Percentiles rank a stretch among this genome's conserved stretches.
Conservation (phyloP, 2,888 invertebrate genomes). For the Pseudeuparius sepicola region DNA sequence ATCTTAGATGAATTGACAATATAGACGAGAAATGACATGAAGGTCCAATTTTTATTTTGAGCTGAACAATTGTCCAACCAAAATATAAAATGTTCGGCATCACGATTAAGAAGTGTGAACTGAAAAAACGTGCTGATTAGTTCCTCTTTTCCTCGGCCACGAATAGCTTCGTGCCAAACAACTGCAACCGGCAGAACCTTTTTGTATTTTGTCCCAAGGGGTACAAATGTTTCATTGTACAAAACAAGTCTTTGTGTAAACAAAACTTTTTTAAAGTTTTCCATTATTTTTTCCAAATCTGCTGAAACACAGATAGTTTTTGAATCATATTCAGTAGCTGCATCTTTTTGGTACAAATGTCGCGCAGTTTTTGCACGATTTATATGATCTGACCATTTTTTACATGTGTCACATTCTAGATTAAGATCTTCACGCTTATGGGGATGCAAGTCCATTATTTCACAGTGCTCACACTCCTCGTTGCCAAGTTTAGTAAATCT, state of each 20-base stretch:
- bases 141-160: too few species aligned
- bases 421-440: constrained; percentile 13
- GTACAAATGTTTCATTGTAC: too few species aligned
- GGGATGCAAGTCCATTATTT: constrained; percentile 13
- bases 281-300: constrained; percentile 16
- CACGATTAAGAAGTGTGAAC: constrained; percentile 11
- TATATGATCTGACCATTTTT: constrained; percentile 13
- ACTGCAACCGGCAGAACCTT: too few species aligned
- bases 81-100: constrained; percentile 16
- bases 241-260: constrained; percentile 13
- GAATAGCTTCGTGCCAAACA: too few species aligned
- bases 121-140: too few species aligned
- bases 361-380: constrained; percentile 13
- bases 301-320: constrained; percentile 14
- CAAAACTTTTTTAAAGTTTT: constrained; percentile 13
- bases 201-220: too few species aligned
- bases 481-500: constrained; percentile 13
- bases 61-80: constrained; percentile 20
- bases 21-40: constrained; percentile 17
- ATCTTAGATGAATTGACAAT: constrained; percentile 16
- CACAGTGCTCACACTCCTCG: constrained; percentile 13
- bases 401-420: constrained; percentile 12
- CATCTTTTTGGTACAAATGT: constrained; percentile 13
- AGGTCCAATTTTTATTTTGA: constrained; percentile 20
- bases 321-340: constrained; percentile 11